Evolutionary conservation across 2,888 invertebrate genomes (phyloP).

Genomic region (Crioceris asparagi): DNA sequence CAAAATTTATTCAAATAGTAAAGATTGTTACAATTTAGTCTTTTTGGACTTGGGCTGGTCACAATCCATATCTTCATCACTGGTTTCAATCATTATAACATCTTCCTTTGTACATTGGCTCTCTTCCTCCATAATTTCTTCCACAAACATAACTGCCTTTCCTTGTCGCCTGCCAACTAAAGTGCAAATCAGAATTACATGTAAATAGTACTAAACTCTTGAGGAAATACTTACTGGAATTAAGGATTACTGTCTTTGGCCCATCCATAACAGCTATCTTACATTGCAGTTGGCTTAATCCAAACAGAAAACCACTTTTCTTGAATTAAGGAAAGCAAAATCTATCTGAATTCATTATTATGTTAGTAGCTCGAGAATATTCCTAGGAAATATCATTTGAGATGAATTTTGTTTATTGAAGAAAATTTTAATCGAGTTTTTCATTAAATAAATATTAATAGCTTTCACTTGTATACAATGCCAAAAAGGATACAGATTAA

Average conservation of each 20-base stretch:
- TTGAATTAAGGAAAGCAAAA: neutral
- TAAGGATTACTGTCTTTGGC: slow-evolving; percentile 50
- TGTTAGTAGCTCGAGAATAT: too few relatives aligned
- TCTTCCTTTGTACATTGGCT: too few relatives aligned
- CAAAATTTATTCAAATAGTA: neutral
- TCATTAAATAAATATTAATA: neutral
- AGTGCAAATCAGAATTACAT: slow-evolving; percentile 1
- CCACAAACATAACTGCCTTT: slow-evolving; percentile 43
- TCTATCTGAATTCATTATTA: neutral
- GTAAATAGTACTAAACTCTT: too few relatives aligned
- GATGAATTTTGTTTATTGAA: too few relatives aligned
- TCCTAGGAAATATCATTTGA: too few relatives aligned
- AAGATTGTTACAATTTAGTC: slow-evolving; percentile 6
- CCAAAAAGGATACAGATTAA: slow-evolving; percentile 52
- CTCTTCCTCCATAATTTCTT: slow-evolving; percentile 18
- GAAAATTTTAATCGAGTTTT: too few relatives aligned
- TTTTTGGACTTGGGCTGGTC: slow-evolving; percentile 30
- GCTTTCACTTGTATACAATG: too few relatives aligned
- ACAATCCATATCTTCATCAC: slow-evolving; percentile 28
- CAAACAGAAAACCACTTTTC: slow-evolving; percentile 54
- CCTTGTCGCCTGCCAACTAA: slow-evolving; percentile 42
- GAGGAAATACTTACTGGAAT: slow-evolving; percentile 48
- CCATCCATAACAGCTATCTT: slow-evolving; percentile 51
- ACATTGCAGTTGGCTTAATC: slow-evolving; percentile 57
- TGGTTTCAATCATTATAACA: slow-evolving; percentile 19